Base-by-base conservation (phyloP, 2,888 invertebrate species). In the Zaprionus lineosus region DNA sequence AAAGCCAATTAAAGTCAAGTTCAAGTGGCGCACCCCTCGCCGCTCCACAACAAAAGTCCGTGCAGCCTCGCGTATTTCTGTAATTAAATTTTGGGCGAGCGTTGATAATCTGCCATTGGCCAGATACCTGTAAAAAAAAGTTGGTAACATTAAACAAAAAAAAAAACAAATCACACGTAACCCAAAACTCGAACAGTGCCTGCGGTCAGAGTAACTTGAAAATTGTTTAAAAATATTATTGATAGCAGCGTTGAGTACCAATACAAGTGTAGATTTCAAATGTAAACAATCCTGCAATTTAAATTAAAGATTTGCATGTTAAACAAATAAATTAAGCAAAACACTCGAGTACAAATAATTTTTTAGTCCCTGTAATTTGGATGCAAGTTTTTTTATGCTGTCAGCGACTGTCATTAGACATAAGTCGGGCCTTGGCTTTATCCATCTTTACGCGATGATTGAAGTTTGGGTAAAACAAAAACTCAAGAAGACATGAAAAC, bases 1-100 rank as follows among this genome's bases (percentile, higher is more conserved):
- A 84, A 63, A 78, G 68, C 69, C 78, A 78, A 84, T 78, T 78
- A 84, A 81, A 84, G 84, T 84, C 78, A 84, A 78, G 84, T 84
- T 78, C 78, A 78, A 61, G 66, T 48, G 71, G 77, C 84, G 61
- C 84, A 81, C 77, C 77, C 68, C 58, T 44, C 43, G 62, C 44
- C 52, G 37, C 14, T 29, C 47, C 70, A 58, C 19, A 65, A 59
- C 57, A 68, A 69, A 69, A 43, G 43, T 34, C 11, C 12, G 21
- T 57, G 8, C 36, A 63, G 48, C 64, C 59, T 69, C 56, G 50
- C 57, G 48, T 65, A 26, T 47, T 53, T n/a, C n/a, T 66, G 68
- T 79, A 78, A 84, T 79, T 78, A 79, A 74, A 64, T 62, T 73
- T 58, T 58, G 61, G 61, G 70, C 69, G 72, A 82, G 76, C 79